Evolutionary conservation across 2,888 invertebrate genomes (phyloP), one percentile per base, ranked within the genome.

Genomic region (Steinernema scapterisci): DNA sequence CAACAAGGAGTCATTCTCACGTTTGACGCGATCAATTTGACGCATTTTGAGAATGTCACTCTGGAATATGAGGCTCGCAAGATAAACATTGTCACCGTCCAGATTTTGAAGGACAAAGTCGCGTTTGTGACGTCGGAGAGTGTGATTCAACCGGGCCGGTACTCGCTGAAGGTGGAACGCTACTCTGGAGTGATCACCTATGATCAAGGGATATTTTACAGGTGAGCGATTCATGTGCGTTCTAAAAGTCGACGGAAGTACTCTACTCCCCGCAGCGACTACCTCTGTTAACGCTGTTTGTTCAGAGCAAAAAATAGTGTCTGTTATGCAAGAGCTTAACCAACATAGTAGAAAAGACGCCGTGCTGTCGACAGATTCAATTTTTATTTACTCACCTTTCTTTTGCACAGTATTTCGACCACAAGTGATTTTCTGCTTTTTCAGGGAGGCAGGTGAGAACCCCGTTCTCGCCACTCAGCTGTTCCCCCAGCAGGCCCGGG

Each of bases 121-220:
- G 74, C 79, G 21, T 77, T 77, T 54, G 52, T 75, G 46, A 19
- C 73, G 7, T 73, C 72, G 23, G 79, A 79, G 72, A 25, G 72
- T 2, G 63, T 71, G 5, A 44, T 81, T 7, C 25, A 71, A 7
- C 78, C 73, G 11, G 81, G 81, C 16, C 48, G 77, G 19, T 80
- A 80, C 70, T 73, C 76, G 6, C 70, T 80, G 44, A 52, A 71
- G 31, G 82, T 80, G 27, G 81, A 78, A 25, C 76, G 81, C 31
- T 82, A 80, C 71, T 48, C 76, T 52, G 81, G 81, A n/a, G 48
- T 80, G 13, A 80, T 80, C 38, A 80, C 82, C n/a, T 79, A 80
- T 48, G 73, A 76, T 3, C 73, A 79, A 11, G 79, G 78, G 9
- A 70, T 77, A 13, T 78, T 78, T 44, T 77, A 77, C 54, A 52